Conservation (phyloP, 1,140 invertebrate species). For the Sycobia sp. region DNA sequence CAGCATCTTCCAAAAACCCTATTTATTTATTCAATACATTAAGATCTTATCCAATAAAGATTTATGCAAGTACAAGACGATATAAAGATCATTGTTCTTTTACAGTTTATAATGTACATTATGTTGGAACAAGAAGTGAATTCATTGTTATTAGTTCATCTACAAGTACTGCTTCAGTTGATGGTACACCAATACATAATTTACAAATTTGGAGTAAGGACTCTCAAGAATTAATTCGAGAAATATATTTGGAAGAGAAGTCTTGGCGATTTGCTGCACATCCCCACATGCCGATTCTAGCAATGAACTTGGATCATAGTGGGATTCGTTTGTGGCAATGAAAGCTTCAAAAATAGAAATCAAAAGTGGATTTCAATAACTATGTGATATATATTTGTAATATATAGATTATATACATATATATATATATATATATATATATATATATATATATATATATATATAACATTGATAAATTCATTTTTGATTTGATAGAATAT, state of each 20-base stretch:
- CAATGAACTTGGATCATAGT: slow-evolving; percentile 5
- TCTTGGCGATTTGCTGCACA: slow-evolving; percentile 14
- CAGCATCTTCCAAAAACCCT: slow-evolving; percentile 5
- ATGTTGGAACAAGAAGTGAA: slow-evolving; percentile 20
- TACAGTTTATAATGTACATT: slow-evolving; percentile 21
- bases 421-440: no score
- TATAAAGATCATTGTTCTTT: neutral
- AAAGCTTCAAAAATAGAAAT: no score
- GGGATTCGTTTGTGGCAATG: slow-evolving; percentile 9
- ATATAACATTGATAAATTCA: no score
- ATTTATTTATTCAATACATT: slow-evolving; percentile 16
- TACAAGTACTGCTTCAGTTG: neutral
- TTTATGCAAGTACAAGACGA: slow-evolving; percentile 3
- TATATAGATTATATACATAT: no score
- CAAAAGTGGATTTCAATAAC: no score
- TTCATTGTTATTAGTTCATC: slow-evolving; percentile 12
- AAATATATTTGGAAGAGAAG: neutral
- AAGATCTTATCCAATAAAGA: slow-evolving; percentile 4
- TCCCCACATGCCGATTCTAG: neutral
- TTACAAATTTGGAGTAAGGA: slow-evolving; percentile 6
- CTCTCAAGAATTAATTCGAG: neutral
- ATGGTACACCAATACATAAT: neutral
- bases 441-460: no score
- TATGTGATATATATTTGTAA: no score
- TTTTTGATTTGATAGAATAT: no score